Evolutionary conservation across 2,888 invertebrate genomes (phyloP).

Genomic region (Sarcophaga carnaria): DNA sequence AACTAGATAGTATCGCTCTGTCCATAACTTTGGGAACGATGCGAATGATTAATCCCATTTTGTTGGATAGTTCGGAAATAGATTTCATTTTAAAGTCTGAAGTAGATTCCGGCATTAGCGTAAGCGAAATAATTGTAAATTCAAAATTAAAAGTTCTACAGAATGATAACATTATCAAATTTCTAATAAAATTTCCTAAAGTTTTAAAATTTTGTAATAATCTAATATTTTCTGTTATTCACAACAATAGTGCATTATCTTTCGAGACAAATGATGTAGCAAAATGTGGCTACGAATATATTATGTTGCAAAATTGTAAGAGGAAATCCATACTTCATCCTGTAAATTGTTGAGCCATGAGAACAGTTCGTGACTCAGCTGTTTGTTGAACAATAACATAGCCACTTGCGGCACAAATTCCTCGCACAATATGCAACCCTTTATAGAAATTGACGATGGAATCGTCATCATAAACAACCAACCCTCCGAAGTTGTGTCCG

Average conservation of each 20-base stretch:
- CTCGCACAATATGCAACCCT: constrained; percentile 2
- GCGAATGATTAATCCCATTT: constrained; percentile 15
- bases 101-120: background rate
- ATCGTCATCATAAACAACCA: constrained; percentile 4
- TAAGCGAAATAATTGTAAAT: constrained; percentile 30
- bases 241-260: background rate
- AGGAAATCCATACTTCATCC: constrained; percentile 34
- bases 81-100: constrained; percentile 34
- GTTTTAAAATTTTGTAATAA: background rate
- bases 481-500: constrained; percentile 29
- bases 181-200: constrained; percentile 45
- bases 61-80: background rate
- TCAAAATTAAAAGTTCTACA: background rate
- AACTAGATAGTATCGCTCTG: no score
- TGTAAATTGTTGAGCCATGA: constrained; percentile 31
- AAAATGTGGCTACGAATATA: constrained; percentile 32
- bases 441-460: constrained; percentile 15
- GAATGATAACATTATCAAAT: background rate
- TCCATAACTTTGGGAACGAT: background rate
- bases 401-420: constrained; percentile 10
- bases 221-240: constrained; percentile 13
- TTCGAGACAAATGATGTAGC: background rate
- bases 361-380: background rate
- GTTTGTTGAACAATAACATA: constrained; percentile 35
- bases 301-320: constrained; percentile 40